These are phyloP conservation scores for Baryphthengus martii DNA, from an alignment of 2,113 vertebrate genomes.

Conservation along the genomic window DNA sequence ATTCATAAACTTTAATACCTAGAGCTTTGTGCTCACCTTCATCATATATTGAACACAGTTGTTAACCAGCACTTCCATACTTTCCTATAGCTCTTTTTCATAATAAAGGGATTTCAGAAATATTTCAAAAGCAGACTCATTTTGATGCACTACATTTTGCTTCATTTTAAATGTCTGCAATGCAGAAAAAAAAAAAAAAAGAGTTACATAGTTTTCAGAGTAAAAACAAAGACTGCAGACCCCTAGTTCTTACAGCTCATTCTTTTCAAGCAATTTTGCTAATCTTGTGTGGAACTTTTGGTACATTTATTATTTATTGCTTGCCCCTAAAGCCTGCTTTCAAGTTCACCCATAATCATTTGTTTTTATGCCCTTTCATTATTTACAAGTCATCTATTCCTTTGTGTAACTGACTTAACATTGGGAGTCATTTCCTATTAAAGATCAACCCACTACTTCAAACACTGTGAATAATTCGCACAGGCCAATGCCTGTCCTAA, in stretches of 20 bases:
- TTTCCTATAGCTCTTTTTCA: background rate
- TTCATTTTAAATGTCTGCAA: background rate
- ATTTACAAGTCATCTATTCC: background rate
- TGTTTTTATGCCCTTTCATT: background rate
- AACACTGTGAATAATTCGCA: background rate
- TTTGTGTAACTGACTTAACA: background rate
- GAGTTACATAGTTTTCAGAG: constrained; percentile 4
- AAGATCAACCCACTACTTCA: background rate
- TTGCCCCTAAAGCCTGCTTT: background rate
- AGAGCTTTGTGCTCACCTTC: constrained; percentile 49
- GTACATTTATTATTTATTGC: background rate
- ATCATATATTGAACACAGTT: background rate
- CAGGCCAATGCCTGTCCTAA: background rate
- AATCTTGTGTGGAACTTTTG: background rate
- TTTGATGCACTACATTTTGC: background rate
- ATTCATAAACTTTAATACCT: constrained; percentile 75
- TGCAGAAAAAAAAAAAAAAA: constrained; percentile 55
- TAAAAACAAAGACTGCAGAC: constrained; percentile 6
- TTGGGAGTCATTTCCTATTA: background rate
- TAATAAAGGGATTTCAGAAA: constrained; percentile 14
- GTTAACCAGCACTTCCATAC: background rate
- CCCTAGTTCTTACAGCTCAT: background rate
- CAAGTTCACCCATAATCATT: background rate
- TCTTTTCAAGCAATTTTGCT: background rate
- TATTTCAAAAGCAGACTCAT: background rate